Conservation (phyloP, 2,113 vertebrate genomes). For the Nothocercus nigrocapillus region DNA sequence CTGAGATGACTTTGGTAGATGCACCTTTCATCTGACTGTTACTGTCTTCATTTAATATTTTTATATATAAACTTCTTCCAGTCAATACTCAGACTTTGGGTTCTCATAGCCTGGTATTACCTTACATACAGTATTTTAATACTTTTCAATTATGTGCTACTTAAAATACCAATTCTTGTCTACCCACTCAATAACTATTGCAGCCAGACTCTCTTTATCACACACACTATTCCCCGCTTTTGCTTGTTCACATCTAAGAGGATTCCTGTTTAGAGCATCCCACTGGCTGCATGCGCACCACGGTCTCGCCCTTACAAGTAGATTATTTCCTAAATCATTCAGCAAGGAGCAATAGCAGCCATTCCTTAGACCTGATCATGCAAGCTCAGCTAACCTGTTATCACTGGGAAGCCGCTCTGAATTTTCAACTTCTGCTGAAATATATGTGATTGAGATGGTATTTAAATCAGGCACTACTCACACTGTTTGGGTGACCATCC, state of each 20-base stretch:
- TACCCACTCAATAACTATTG: not conserved
- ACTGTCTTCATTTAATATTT: not conserved
- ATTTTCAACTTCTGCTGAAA: conserved; percentile 23
- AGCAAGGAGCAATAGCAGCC: not conserved
- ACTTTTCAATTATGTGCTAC: not conserved
- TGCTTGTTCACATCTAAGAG: not conserved
- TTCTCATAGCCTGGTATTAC: not conserved
- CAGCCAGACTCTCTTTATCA: not conserved
- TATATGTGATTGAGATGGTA: not conserved
- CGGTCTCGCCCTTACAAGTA: not conserved
- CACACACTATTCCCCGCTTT: not conserved
- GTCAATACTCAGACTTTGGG: not conserved
- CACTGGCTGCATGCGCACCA: not conserved
- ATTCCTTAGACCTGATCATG: not conserved
- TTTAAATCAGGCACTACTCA: not conserved
- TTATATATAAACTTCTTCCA: not conserved
- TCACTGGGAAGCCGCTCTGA: not conserved
- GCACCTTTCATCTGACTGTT: not conserved
- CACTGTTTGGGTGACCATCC: not conserved
- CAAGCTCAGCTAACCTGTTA: not conserved
- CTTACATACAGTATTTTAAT: not conserved
- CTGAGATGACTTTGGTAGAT: not conserved
- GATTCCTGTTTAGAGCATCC: not conserved
- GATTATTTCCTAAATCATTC: not conserved
- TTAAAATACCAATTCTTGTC: not conserved